A percentile compares a stretch with the other conserved stretches of the same genome.
Conservation (phyloP, 2,113 vertebrate species). For the Chitala chitala region DNA sequence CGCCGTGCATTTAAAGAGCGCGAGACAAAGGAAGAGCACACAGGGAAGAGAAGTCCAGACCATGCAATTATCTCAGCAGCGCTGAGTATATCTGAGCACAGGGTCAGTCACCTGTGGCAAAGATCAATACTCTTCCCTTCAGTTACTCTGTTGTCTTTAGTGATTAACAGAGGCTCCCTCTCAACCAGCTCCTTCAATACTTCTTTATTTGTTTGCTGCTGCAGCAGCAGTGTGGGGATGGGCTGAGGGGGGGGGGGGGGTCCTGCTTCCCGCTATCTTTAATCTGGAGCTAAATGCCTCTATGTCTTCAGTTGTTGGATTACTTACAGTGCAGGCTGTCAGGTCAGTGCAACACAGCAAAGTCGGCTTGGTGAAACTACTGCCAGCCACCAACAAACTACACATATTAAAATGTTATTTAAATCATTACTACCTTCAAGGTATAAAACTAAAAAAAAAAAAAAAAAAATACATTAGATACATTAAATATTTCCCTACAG, state of each 20-base stretch:
- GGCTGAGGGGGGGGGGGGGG: not conserved
- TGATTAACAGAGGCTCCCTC: slow-evolving; percentile 45
- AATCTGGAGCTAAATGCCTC: not conserved
- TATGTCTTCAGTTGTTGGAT: too few relatives aligned
- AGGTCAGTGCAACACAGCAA: too few relatives aligned
- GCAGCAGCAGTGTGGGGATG: not conserved
- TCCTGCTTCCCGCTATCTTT: not conserved
- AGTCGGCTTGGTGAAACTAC: too few relatives aligned
- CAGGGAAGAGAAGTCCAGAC: slow-evolving; percentile 31
- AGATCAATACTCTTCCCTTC: slow-evolving; percentile 49
- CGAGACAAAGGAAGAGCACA: slow-evolving; percentile 32
- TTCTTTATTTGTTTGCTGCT: slow-evolving; percentile 12
- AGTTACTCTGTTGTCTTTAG: slow-evolving; percentile 50
- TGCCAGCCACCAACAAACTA: too few relatives aligned
- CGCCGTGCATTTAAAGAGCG: not conserved
- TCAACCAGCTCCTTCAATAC: slow-evolving; percentile 4
- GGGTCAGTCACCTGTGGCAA: slow-evolving; percentile 54
- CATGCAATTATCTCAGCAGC: slow-evolving; percentile 29
- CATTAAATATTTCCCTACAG: too few relatives aligned
- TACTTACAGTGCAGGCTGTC: too few relatives aligned
- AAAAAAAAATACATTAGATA: too few relatives aligned
- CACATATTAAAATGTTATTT: too few relatives aligned
- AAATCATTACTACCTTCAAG: too few relatives aligned
- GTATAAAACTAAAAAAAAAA: too few relatives aligned
- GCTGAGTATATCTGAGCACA: slow-evolving; percentile 35